Evolutionary conservation across 2,113 vertebrate species (phyloP), one percentile per base, ranked within the genome.

Genomic region (Collichthys lucidus): DNA sequence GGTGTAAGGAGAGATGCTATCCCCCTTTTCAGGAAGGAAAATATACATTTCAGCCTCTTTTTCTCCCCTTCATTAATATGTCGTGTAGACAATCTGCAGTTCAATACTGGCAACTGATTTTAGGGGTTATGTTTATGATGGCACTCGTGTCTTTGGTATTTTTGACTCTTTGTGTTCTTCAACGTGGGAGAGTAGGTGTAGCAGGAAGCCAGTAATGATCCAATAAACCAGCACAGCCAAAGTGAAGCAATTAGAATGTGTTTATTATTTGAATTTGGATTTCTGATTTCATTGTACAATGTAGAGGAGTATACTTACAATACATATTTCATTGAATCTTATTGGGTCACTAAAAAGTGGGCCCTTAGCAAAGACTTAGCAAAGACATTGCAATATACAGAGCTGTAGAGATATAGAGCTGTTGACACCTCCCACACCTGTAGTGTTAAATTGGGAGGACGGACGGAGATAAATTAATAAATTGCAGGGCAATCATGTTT

Each of bases 21-120:
- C 67, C 62, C 42, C 10, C 11, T 44, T 72, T 80, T 40, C 69
- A 61, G 68, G 68, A 86, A 79, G 79, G 49, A 76, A 77, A 49
- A 66, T 40, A 63, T 83, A 75, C 44, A 44, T 64, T 80, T 88
- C 49, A 67, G 40, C 44, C 63, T 5, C 8, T 26, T 74, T 63
- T 67, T 31, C 12, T 16, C 2, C 20, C 2, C 0, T 60, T 64
- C 22, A 15, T 26, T 1, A 26, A 64, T 26, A 11, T 61, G 26
- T 26, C 31, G 56, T 46, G 17, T 16, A 46, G 35, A 16, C 52
- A 46, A 47, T 46, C 24, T 47, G 17, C 40, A 56, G 19, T 68
- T 69, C n/a, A 65, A 19, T 63, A 26, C 40, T 47, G 42, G 40
- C 6, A 66, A 77, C 24, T 31, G 9, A 35, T 49, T 60, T 46